Evolutionary conservation across 2,797 vertebrate species (phyloP).

Genomic region (Pipistrellus nathusii): DNA sequence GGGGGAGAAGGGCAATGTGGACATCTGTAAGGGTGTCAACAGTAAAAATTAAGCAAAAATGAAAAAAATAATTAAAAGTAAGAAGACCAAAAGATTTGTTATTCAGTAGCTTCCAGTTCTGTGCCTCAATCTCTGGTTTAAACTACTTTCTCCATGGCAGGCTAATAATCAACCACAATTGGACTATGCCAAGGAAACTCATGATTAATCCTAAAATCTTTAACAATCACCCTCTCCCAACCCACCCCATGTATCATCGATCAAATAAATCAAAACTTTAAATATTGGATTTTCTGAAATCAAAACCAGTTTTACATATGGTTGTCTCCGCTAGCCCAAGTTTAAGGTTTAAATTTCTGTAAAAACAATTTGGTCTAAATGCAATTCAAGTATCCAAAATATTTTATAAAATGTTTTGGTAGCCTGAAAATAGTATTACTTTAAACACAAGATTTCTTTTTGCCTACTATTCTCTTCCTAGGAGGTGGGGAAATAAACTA

Average conservation of each 20-base stretch:
- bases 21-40: background rate
- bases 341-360: conserved; percentile 30
- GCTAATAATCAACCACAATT: background rate
- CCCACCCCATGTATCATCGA: background rate
- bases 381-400: background rate
- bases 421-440: background rate
- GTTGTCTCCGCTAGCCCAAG: background rate
- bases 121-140: background rate
- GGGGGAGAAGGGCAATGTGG: background rate
- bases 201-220: background rate
- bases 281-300: background rate
- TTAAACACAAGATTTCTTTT: conserved; percentile 6
- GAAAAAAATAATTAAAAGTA: background rate
- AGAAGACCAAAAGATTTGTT: background rate
- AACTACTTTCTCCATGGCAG: background rate
- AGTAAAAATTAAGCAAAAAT: background rate
- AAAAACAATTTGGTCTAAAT: conserved; percentile 35
- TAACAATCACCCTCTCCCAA: background rate
- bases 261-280: background rate
- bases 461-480: background rate
- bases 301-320: background rate
- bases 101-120: background rate
- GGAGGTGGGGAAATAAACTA: background rate
- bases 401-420: background rate
- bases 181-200: background rate